Conservation (phyloP, 2,888 invertebrate genomes). For the Congeria kusceri region DNA sequence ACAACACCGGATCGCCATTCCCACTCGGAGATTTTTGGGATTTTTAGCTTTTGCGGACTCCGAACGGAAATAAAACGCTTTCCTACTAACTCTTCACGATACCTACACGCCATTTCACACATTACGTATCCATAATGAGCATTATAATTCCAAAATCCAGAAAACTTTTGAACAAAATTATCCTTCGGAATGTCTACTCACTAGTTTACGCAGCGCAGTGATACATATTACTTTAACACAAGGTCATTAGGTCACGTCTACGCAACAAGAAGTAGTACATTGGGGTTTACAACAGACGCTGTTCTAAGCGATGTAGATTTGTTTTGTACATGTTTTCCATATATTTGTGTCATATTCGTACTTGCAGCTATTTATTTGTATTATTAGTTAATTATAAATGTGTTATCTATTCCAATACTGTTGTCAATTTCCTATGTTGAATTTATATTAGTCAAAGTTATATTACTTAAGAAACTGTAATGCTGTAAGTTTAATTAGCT, state of each 20-base stretch:
- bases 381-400: too few species aligned
- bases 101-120: constrained; percentile 86
- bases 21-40: constrained; percentile 94
- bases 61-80: constrained; percentile 94
- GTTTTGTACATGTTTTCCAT: too few species aligned
- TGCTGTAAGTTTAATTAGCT: too few species aligned
- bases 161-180: constrained; percentile 42
- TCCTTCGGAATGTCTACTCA: constrained; percentile 74
- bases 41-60: constrained; percentile 91
- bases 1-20: constrained; percentile 95
- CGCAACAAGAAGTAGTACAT: constrained; percentile 1
- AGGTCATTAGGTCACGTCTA: constrained; percentile 79
- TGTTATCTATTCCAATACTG: too few species aligned
- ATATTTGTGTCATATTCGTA: too few species aligned
- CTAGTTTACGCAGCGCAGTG: constrained; percentile 78
- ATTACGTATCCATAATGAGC: constrained; percentile 82
- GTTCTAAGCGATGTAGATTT: too few species aligned
- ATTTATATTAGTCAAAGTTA: too few species aligned
- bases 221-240: constrained; percentile 80
- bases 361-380: too few species aligned
- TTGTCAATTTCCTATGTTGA: too few species aligned
- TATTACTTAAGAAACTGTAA: too few species aligned
- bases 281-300: too few species aligned
- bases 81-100: constrained; percentile 94
- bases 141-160: constrained; percentile 69